phyloP scores from a whole-genome alignment of 2,888 invertebrate species.

The Bugulina stolonifera region DNA sequence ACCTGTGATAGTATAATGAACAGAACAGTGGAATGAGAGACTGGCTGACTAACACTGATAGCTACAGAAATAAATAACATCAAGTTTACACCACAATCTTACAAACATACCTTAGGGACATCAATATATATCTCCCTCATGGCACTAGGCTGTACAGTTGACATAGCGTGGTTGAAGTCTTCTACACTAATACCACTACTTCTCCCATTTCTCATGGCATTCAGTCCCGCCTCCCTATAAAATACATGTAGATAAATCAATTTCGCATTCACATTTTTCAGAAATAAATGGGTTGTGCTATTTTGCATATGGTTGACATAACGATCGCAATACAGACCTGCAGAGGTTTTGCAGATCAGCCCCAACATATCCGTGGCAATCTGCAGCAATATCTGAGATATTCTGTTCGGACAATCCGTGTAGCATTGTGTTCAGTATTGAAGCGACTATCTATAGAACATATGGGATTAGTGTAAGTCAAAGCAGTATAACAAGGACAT shows the following conservation, averaged over 20 bases:
- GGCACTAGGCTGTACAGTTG: conserved; percentile 72
- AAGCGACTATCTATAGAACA: conserved; percentile 62
- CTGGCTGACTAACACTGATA: too few species aligned
- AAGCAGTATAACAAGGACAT: neutral
- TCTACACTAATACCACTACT: conserved; percentile 25
- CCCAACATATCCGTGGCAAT: conserved; percentile 84
- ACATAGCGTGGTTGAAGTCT: conserved; percentile 42
- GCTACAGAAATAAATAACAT: too few species aligned
- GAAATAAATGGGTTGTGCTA: too few species aligned
- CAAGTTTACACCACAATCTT: too few species aligned
- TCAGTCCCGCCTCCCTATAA: conserved; percentile 3
- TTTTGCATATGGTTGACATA: too few species aligned
- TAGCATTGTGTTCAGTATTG: conserved; percentile 60
- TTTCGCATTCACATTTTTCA: too few species aligned
- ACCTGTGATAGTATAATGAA: too few species aligned
- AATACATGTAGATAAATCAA: neutral
- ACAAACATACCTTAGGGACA: conserved; percentile 73
- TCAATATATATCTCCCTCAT: conserved; percentile 84
- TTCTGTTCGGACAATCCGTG: conserved; percentile 60
- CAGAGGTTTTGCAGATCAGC: conserved; percentile 76
- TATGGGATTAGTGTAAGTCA: conserved; percentile 2
- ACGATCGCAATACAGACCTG: too few species aligned
- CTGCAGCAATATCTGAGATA: conserved; percentile 62
- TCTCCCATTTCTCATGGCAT: neutral
- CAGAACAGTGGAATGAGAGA: too few species aligned